phyloP scores from a whole-genome alignment of 2,113 vertebrate species.

The Apistogramma diplotaenia region DNA sequence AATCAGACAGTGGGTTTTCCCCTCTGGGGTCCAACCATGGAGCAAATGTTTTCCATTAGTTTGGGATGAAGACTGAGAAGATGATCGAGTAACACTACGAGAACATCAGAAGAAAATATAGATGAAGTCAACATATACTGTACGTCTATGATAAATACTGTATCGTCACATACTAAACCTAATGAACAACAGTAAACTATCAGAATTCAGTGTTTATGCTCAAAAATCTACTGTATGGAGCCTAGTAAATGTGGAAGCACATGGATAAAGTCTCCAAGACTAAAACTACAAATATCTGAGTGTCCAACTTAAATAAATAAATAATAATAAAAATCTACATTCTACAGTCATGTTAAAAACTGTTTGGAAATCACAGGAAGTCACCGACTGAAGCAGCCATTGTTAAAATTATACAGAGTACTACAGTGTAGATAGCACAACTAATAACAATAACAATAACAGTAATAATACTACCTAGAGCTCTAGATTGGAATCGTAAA shows the following conservation, averaged over 20 bases:
- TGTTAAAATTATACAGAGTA: slow-evolving; percentile 27
- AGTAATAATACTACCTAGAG: slow-evolving; percentile 23
- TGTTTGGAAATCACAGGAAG: slow-evolving; percentile 38
- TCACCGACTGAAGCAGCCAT: slow-evolving; percentile 30
- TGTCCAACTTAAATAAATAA: slow-evolving; percentile 20
- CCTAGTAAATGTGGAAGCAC: slow-evolving; percentile 36
- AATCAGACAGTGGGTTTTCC: slow-evolving; percentile 27
- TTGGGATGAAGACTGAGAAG: slow-evolving; percentile 1
- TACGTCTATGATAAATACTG: slow-evolving; percentile 27
- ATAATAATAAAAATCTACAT: fast-evolving
- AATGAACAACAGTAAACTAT: slow-evolving; percentile 35
- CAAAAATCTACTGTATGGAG: slow-evolving; percentile 13
- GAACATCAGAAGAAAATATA: slow-evolving; percentile 28
- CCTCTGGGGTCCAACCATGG: slow-evolving; percentile 14
- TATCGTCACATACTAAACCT: slow-evolving; percentile 35
- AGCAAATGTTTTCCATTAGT: not conserved
- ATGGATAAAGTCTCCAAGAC: slow-evolving; percentile 20
- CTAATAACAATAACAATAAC: slow-evolving; percentile 26
- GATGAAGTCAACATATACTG: slow-evolving; percentile 16
- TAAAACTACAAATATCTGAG: slow-evolving; percentile 27
- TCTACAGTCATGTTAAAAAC: slow-evolving; percentile 35
- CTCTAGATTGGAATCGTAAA: slow-evolving; percentile 31
- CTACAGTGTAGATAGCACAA: slow-evolving; percentile 35
- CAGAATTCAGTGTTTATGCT: slow-evolving; percentile 37
- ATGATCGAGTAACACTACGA: slow-evolving; percentile 13